Percentiles rank a stretch among this genome's conserved stretches.
Evolutionary conservation across 2,888 invertebrate genomes (phyloP).

Genomic region (Limnephilus auricula): DNA sequence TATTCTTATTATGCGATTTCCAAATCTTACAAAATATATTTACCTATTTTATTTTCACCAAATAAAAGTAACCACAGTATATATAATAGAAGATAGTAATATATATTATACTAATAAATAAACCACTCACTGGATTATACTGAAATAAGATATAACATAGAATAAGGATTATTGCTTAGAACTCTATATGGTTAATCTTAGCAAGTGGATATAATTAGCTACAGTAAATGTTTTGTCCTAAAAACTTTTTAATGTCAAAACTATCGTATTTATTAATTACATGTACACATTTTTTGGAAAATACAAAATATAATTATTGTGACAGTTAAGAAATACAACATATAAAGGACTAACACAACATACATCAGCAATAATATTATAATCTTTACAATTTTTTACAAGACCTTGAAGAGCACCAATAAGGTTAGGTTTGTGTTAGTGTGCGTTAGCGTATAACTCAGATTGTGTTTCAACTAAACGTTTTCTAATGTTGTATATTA

Average conservation of each 20-base stretch:
- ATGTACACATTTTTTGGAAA: background rate
- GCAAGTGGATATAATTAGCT: no score
- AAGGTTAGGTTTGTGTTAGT: constrained; percentile 2
- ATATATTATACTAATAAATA: no score
- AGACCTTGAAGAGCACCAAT: constrained; percentile 12
- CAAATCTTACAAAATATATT: no score
- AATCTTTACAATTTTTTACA: background rate
- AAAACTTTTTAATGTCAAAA: background rate
- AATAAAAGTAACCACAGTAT: no score
- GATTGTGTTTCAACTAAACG: background rate
- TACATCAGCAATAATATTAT: background rate
- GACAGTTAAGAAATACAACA: background rate
- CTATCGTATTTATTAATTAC: background rate
- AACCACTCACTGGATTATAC: no score
- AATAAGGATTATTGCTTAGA: background rate
- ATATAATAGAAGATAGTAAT: no score
- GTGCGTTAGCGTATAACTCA: background rate
- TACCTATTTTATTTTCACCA: no score
- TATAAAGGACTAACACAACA: no score
- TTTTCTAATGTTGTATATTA: background rate
- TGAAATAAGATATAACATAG: background rate
- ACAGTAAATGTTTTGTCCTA: no score
- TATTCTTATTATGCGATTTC: no score
- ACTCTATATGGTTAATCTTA: no score
- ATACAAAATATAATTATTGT: background rate